Evolutionary conservation across 1,140 invertebrate species (phyloP), one percentile per base, ranked within the genome.

Genomic region (Schlechtendalia chinensis): DNA sequence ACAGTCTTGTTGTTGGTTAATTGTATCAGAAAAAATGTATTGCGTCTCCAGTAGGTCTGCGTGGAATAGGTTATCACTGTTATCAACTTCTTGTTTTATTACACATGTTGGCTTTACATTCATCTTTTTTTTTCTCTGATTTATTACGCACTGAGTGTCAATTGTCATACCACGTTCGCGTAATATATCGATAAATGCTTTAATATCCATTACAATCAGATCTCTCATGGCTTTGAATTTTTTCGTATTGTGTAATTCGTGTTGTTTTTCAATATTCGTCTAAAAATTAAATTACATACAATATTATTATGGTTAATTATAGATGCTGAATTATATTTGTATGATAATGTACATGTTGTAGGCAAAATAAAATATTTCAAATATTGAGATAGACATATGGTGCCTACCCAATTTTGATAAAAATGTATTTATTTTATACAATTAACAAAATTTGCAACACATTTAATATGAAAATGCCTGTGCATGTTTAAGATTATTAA

Each of bases 161-260:
- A 79, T 79, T 50, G 22, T 2, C 5, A 27, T 63, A n/a, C 58
- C 58, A 32, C 75, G 75, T 63, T 63, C 58, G 27, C 58, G 75
- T 14, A 79, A 61, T 2, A 79, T 24, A 1, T 47, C 6, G 10
- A 79, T 59, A 50, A 79, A 32, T 61, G 50, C 12, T 61, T 79
- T 79, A 61, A 79, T 79, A 19, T 63, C 27, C 24, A 6, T 27
- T 24, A 79, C 58, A 24, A 79, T 79, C 11, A 79, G 27, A 47
- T 79, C 75, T 19, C 75, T 50, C 75, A 79, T 79, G 0, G 58
- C 45, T 4, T 61, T 79, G 5, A 29, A 79, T 79, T 79, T 79
- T 53, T 79, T 79, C 22, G 39, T 10, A 6, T 61, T 63, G 14
- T 63, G 14, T 16, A 79, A 4, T 63, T 61, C 75, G 19, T 63